Conservation (phyloP, 2,888 invertebrate species). For the Brachyopa scutellaris region DNA sequence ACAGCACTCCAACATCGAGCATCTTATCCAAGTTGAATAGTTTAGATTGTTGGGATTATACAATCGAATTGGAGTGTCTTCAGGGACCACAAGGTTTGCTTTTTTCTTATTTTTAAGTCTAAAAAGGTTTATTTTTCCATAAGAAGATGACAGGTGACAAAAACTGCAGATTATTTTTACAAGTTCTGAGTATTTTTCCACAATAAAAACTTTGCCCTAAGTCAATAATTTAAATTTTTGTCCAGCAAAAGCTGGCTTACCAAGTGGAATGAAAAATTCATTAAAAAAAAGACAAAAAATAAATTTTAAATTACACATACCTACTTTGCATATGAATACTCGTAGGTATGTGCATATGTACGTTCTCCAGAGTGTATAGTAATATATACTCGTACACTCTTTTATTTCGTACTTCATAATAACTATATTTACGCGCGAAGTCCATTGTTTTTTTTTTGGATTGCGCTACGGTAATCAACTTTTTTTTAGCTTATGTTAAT, state of each 20-base stretch:
- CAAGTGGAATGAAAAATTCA: no score
- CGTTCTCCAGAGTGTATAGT: not conserved
- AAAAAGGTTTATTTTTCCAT: no score
- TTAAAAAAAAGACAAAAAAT: no score
- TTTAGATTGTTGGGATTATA: conserved; percentile 92
- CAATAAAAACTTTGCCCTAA: no score
- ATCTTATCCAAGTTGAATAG: conserved; percentile 83
- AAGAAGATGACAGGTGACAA: no score
- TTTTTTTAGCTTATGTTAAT: not conserved
- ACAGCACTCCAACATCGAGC: conserved; percentile 28
- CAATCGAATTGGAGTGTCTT: conserved; percentile 91
- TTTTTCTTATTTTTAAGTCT: not conserved
- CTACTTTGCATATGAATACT: no score
- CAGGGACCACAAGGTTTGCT: conserved; percentile 88
- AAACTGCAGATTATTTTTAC: no score
- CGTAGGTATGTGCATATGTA: not conserved
- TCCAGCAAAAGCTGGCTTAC: no score
- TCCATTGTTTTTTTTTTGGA: conserved; percentile 10
- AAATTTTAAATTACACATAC: not conserved
- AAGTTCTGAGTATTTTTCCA: no score
- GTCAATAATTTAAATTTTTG: no score
- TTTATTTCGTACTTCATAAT: not conserved
- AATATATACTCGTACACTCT: not conserved
- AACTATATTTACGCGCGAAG: not conserved
- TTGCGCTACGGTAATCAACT: not conserved